Evolutionary conservation across 2,888 invertebrate genomes (phyloP).

Genomic region (Calliopum simillimum): DNA sequence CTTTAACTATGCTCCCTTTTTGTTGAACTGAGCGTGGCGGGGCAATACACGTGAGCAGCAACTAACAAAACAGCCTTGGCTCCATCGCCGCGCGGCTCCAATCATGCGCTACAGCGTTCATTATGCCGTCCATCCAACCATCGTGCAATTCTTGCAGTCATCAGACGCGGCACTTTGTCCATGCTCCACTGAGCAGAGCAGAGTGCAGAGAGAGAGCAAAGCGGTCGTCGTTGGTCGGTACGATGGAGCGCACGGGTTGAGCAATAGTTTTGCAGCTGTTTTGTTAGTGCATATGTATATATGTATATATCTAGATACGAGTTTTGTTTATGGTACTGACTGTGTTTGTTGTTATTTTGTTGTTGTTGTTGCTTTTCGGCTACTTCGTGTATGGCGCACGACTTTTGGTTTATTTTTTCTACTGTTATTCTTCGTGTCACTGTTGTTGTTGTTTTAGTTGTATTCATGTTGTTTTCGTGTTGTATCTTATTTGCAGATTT

Average conservation of each 20-base stretch:
- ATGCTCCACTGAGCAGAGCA: too few species aligned
- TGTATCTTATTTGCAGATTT: background rate
- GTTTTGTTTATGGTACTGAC: constrained; percentile 17
- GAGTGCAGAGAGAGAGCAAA: too few species aligned
- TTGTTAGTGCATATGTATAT: too few species aligned
- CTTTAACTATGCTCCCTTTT: too few species aligned
- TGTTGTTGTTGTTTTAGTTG: background rate
- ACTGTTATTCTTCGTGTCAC: constrained; percentile 2
- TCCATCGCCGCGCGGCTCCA: background rate
- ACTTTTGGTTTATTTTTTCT: constrained; percentile 20
- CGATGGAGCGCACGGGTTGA: background rate
- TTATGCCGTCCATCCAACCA: constrained; percentile 5
- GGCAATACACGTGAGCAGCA: too few species aligned
- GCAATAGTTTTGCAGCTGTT: constrained; percentile 13
- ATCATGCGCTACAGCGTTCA: background rate
- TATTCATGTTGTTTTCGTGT: constrained; percentile 11
- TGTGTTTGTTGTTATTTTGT: constrained; percentile 9
- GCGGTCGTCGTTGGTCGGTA: too few species aligned
- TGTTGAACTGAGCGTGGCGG: too few species aligned
- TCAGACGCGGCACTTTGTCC: too few species aligned
- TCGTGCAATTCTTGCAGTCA: background rate
- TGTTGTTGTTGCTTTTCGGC: constrained; percentile 21
- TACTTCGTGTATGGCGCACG: constrained; percentile 45
- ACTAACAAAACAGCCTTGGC: background rate
- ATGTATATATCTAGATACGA: background rate